phyloP scores from a whole-genome alignment of 2,113 vertebrate species.

The Oplegnathus fasciatus region DNA sequence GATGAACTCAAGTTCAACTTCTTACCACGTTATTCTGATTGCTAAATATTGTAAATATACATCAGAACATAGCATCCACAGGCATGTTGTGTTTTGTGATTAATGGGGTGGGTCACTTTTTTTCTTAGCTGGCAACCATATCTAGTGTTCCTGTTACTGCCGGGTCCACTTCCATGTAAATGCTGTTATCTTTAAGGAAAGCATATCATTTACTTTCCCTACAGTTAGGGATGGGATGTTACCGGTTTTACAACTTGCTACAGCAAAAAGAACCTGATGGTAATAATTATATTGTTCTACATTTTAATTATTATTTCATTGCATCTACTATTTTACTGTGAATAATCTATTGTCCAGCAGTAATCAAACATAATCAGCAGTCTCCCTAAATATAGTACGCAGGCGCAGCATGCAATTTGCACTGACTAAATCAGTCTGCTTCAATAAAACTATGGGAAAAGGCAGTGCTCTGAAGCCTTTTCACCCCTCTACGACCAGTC shows the following conservation, averaged over 20 bases:
- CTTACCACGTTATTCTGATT: neutral
- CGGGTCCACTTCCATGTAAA: neutral
- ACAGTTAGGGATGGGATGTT: conserved; percentile 7
- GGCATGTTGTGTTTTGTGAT: neutral
- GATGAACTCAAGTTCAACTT: neutral
- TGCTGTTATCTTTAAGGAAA: neutral
- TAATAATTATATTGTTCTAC: neutral
- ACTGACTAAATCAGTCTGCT: neutral
- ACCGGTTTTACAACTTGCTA: conserved; percentile 10
- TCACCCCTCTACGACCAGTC: neutral
- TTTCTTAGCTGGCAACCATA: neutral
- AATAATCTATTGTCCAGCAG: conserved; percentile 6
- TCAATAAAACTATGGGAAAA: conserved; percentile 1
- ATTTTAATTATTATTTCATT: conserved; percentile 25
- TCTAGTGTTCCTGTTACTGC: neutral
- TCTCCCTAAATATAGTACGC: neutral
- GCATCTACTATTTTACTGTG: conserved; percentile 9
- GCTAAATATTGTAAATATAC: neutral
- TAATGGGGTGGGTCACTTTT: neutral
- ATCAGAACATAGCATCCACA: neutral
- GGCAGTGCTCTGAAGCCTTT: conserved; percentile 13
- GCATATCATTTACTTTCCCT: conserved; percentile 3
- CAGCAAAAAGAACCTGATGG: neutral
- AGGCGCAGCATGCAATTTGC: conserved; percentile 1
- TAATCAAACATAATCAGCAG: neutral